Conservation (phyloP, 1,140 invertebrate genomes). For the Drosophila sp. region DNA sequence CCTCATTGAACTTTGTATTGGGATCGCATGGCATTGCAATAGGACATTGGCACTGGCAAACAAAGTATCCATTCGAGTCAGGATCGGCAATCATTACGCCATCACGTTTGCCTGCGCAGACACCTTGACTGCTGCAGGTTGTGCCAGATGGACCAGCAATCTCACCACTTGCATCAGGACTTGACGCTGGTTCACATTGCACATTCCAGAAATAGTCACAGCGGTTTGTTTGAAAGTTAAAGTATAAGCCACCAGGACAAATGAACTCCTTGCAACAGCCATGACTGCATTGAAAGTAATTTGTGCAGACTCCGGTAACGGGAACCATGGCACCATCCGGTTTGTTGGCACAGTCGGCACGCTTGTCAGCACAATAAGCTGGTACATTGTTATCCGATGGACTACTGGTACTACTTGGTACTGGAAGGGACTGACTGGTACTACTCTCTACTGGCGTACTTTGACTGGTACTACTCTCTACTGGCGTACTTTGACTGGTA, state of each 20-base stretch:
- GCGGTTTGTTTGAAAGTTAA: not conserved
- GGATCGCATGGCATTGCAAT: slow-evolving; percentile 58
- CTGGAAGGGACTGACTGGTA: not conserved
- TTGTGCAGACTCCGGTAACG: slow-evolving; percentile 43
- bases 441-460: not conserved
- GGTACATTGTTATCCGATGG: slow-evolving; percentile 24
- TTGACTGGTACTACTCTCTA: not conserved
- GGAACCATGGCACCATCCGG: slow-evolving; percentile 13
- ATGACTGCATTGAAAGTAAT: slow-evolving; percentile 54
- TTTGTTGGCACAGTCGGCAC: slow-evolving; percentile 22
- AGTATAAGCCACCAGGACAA: slow-evolving; percentile 63
- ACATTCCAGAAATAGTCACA: slow-evolving; percentile 52
- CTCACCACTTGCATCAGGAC: slow-evolving; percentile 26
- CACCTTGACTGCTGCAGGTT: slow-evolving; percentile 35
- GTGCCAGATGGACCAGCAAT: slow-evolving; percentile 61
- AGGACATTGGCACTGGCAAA: slow-evolving; percentile 70
- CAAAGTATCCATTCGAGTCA: slow-evolving; percentile 52
- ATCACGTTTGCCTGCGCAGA: slow-evolving; percentile 37
- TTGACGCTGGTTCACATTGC: slow-evolving; percentile 28
- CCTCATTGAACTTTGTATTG: slow-evolving; percentile 47
- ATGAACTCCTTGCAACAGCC: slow-evolving; percentile 44
- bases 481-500: not conserved
- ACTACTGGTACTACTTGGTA: slow-evolving; percentile 12
- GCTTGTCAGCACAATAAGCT: slow-evolving; percentile 38
- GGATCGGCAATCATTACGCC: slow-evolving; percentile 43